Evolutionary conservation across 2,888 invertebrate genomes (phyloP), one percentile per base, ranked within the genome.

Genomic region (Drosophila monieri): DNA sequence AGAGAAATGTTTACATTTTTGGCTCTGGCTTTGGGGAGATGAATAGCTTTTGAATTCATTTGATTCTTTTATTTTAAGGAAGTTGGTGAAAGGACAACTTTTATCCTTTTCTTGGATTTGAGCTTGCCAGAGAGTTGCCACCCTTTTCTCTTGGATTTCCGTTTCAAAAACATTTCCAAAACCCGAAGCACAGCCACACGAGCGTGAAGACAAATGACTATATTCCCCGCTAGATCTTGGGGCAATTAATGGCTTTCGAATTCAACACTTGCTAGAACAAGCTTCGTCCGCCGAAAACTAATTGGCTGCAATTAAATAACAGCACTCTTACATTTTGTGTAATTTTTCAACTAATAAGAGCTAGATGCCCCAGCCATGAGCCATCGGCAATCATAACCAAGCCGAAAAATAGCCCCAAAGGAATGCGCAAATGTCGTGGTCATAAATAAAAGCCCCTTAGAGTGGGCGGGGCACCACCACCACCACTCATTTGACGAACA

Each of bases 361-460:
- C 48, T 71, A 65, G 64, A 79, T 75, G 55, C 61, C 54, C 73
- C 52, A 39, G 55, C 71, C 64, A 56, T 76, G 65, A 74, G 67
- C 70, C 57, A 73, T 43, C 35, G 35, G 2, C 35, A 35, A 6
- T 35, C 10, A 6, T 14, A 39, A n/a, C 8, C 39, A 8, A 27
- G 39, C 39, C 12, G 55, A 60, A 64, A 54, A 74, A 71, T 76
- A 56, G 51, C 59, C 60, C 56, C 55, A 60, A 73, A 76, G 74
- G 88, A 87, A 87, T 84, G 83, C 74, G 72, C 83, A 84, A 84
- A 87, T 84, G 88, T 81, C 77, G 73, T 61, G 67, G 77, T 77
- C 85, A 84, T 84, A 84, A 87, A 84, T 84, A 87, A 84, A 72
- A 70, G 46, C 68, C 56, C 32, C 39, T 30, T 15, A 30, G 52